phyloP scores from a whole-genome alignment of 2,888 invertebrate species.

The Caenorhabditis virilis region DNA sequence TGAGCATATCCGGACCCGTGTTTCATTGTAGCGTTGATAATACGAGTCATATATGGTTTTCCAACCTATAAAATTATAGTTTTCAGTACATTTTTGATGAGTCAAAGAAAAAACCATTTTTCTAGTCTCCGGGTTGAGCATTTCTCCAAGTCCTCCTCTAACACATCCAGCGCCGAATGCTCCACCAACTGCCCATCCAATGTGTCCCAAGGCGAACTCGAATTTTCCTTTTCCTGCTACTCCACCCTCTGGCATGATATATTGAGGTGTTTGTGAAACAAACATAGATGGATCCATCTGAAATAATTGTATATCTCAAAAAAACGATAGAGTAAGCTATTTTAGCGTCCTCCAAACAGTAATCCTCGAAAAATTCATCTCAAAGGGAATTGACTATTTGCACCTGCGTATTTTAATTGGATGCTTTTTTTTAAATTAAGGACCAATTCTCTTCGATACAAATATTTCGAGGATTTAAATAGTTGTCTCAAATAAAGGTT shows the following conservation, averaged over 20 bases:
- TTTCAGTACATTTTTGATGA: background rate
- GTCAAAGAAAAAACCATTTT: slow-evolving; percentile 46
- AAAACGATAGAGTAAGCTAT: no score
- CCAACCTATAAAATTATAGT: slow-evolving; percentile 25
- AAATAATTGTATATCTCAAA: slow-evolving; percentile 9
- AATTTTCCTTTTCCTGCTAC: slow-evolving; percentile 63
- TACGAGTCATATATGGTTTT: slow-evolving; percentile 65
- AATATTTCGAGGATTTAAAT: no score
- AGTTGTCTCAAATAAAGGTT: no score
- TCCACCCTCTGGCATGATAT: slow-evolving; percentile 66
- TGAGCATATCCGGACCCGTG: slow-evolving; percentile 67
- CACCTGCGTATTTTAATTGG: no score
- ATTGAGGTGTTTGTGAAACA: slow-evolving; percentile 57
- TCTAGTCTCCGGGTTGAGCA: slow-evolving; percentile 61
- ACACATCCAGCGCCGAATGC: slow-evolving; percentile 62
- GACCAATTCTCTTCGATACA: no score
- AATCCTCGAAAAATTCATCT: background rate
- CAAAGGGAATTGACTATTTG: background rate
- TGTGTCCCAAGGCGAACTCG: slow-evolving; percentile 66
- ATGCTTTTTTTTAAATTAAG: no score
- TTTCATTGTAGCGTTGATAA: slow-evolving; percentile 66
- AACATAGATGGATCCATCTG: slow-evolving; percentile 67
- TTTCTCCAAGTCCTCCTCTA: slow-evolving; percentile 61
- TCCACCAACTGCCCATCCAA: slow-evolving; percentile 64
- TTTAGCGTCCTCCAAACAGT: no score